These are phyloP conservation scores for Anorthoa munda DNA, from an alignment of 2,888 invertebrate genomes.

Conservation along the genomic window DNA sequence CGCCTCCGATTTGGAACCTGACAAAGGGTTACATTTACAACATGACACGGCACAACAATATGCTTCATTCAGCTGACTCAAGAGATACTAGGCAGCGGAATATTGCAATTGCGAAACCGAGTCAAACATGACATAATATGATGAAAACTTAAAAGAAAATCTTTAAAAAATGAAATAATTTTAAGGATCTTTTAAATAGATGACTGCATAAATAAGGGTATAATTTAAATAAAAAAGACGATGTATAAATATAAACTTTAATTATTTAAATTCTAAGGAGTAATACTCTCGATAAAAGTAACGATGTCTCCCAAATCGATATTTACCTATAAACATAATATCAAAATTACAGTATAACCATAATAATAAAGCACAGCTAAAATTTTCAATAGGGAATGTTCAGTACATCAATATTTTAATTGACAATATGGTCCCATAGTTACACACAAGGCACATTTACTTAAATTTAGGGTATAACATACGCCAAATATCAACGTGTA, in stretches of 20 bases:
- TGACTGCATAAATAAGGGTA: neutral
- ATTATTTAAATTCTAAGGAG: conserved; percentile 84
- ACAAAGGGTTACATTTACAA: conserved; percentile 63
- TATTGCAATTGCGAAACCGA: neutral
- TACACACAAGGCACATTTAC: conserved; percentile 83
- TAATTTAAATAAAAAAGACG: conserved; percentile 53
- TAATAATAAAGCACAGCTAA: conserved; percentile 78
- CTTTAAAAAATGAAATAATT: too few relatives aligned
- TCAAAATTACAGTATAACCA: conserved; percentile 73
- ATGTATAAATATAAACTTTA: conserved; percentile 82
- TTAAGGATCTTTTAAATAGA: neutral
- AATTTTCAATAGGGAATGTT: conserved; percentile 86
- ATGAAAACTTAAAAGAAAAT: neutral
- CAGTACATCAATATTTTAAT: conserved; percentile 84
- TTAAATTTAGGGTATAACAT: conserved; percentile 67
- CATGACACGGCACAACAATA: conserved; percentile 13
- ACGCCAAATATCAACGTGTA: conserved; percentile 73
- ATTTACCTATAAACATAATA: conserved; percentile 77
- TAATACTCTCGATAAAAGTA: conserved; percentile 88
- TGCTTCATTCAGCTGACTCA: neutral
- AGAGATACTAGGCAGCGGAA: neutral
- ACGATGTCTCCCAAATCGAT: conserved; percentile 83
- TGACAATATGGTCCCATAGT: conserved; percentile 84
- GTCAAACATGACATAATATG: neutral
- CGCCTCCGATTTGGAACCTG: conserved; percentile 68